Base-by-base conservation (phyloP, 2,888 invertebrate species). In the Xanthia icteritia region DNA sequence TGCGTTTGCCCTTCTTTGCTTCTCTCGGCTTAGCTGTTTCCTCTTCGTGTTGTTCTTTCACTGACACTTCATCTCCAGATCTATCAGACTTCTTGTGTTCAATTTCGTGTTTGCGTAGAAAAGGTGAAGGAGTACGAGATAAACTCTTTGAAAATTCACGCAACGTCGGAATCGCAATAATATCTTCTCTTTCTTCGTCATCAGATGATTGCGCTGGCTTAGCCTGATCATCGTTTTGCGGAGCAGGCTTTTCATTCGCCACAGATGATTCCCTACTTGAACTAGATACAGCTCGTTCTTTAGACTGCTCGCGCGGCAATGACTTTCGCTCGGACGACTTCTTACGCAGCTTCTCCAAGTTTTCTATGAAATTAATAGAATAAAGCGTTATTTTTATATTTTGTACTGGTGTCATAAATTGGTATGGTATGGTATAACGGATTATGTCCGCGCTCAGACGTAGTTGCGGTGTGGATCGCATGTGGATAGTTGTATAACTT, bases 101-200 rank as follows among this genome's bases (percentile, higher is more conserved):
- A 68, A 97, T 97, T 92, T 97, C 97, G 84, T 97, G 97, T 86
- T 97, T 97, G 89, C 98, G 98, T 82, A 98, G 97, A 94, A 98
- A 98, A 64, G 98, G 98, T 27, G 98, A 98, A 23, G 98, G 98
- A 0, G 98, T 98, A 83, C 98, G 97, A n/a, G 98, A 98, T 64
- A 98, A 96, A 90, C 98, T 98, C 92, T 97, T 97, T 39, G 98
- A 98, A 92, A 97, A 98, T 91, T 98, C 96, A 56, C 96, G 93
- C 77, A 94, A 85, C 27, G 91, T 92, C 58, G 96, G 95, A 73
- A 96, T 92, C 2, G 93, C 87, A 83, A 96, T 91, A 82, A 96
- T 94, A 83, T 96, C 95, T 69, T 94, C 94, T 74, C 90, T 95
- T 42, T 95, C 95, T 76, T 97, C 97, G 42, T 96, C 96, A 79